A percentile compares a stretch with the other conserved stretches of the same genome.
phyloP scores from a whole-genome alignment of 2,888 invertebrate species.

The Xanthia togata region DNA sequence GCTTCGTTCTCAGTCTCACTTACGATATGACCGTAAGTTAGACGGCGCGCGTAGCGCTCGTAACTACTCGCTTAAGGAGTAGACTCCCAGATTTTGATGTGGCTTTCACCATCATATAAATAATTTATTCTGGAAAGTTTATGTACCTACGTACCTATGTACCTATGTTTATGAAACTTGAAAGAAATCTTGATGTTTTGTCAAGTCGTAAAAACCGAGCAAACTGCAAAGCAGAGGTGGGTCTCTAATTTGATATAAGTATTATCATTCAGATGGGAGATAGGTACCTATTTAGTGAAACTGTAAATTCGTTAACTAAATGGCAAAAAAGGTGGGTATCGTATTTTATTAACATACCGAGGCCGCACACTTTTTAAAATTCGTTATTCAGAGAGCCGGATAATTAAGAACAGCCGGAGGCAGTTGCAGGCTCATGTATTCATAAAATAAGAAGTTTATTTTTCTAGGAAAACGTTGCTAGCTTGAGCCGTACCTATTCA shows the following conservation, averaged over 20 bases:
- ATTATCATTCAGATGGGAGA: neutral
- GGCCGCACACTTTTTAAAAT: slow-evolving; percentile 15
- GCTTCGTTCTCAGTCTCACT: too few relatives aligned
- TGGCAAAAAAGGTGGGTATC: neutral
- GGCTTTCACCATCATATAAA: neutral
- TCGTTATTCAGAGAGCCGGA: slow-evolving; percentile 36
- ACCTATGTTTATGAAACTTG: too few relatives aligned
- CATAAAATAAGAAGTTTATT: slow-evolving; percentile 36
- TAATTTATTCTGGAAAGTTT: neutral
- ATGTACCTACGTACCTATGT: too few relatives aligned
- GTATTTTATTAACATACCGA: slow-evolving; percentile 29
- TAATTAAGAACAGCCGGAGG: slow-evolving; percentile 53
- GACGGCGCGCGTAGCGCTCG: too few relatives aligned
- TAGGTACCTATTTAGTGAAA: neutral
- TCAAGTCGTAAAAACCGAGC: neutral
- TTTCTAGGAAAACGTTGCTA: slow-evolving; percentile 28
- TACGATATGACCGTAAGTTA: too few relatives aligned
- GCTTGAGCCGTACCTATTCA: slow-evolving; percentile 16
- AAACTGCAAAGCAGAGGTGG: neutral
- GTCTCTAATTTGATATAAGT: neutral
- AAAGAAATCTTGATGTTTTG: too few relatives aligned
- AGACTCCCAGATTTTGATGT: neutral
- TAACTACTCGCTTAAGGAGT: too few relatives aligned
- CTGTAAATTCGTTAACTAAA: slow-evolving; percentile 9
- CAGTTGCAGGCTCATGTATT: slow-evolving; percentile 38